Evolutionary conservation across 2,888 invertebrate species (phyloP), one percentile per base, ranked within the genome.

Genomic region (Drosophila merina): DNA sequence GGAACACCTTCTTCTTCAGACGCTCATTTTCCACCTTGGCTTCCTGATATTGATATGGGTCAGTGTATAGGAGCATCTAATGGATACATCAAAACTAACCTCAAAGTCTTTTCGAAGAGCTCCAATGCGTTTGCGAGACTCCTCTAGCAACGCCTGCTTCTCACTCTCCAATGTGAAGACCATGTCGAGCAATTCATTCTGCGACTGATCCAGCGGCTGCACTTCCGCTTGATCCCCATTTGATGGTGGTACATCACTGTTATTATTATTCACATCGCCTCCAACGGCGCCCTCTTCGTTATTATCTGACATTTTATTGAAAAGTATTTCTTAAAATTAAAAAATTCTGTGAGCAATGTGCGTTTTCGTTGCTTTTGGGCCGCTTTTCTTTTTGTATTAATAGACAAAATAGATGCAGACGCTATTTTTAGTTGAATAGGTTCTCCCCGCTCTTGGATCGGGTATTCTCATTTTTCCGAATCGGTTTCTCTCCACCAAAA

Each of bases 131-230:
- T 85, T 86, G 49, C 90, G 90, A 14, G 91, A 90, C 71, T 91
- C 91, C 67, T 92, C 92, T 50, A 91, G 74, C 59, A 92, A 68
- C 38, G 89, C 86, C 47, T 91, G 89, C 64, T 92, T 92, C 66
- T 92, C 92, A 73, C 91, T 91, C 80, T 92, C 92, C 72, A 92
- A 81, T 47, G 86, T 78, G 68, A 91, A 91, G 0, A 92, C 89
- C 78, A 91, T 89, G 66, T 91, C 92, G 28, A 92, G 86, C 47
- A 92, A 81, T 44, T 92, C 91, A 58, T 88, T 89, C 45, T 90
- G 85, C 42, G 78, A 62, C 45, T 81, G 84, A 30, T 45, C 40
- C 44, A 28, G 57, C 45, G 49, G 57, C 14, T 48, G 47, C 66
- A 47, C 57, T 59, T 55, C 63, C 1, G 44, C 71, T 28, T 45